A percentile compares a stretch with the other conserved stretches of the same genome.
Conservation (phyloP, 2,113 vertebrate genomes). For the Cacatua alba region DNA sequence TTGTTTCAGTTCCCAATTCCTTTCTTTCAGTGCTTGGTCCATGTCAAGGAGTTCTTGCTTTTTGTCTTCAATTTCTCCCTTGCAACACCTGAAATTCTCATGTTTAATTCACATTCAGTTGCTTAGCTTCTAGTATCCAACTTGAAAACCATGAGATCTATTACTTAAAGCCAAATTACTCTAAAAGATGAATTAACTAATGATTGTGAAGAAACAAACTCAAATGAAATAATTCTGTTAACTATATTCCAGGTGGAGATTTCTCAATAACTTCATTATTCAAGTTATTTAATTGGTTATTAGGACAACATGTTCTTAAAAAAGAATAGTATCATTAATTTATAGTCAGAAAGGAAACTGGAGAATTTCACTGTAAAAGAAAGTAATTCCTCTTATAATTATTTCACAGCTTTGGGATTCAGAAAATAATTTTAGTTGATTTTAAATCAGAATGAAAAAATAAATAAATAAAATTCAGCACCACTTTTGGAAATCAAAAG, state of each 20-base stretch:
- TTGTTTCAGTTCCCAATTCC: conserved; percentile 93
- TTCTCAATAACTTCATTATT: neutral
- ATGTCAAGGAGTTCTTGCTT: conserved; percentile 88
- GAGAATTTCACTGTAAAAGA: neutral
- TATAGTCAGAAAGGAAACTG: neutral
- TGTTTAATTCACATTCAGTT: neutral
- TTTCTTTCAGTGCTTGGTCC: conserved; percentile 88
- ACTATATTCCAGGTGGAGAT: neutral
- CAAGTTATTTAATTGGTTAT: neutral
- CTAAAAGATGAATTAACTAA: neutral
- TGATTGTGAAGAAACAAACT: neutral
- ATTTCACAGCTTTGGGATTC: neutral
- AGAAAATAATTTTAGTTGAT: neutral
- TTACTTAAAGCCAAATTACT: neutral
- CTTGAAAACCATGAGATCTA: neutral
- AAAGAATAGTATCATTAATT: neutral
- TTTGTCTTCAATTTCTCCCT: conserved; percentile 88
- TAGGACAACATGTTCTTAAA: neutral
- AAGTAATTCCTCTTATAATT: neutral
- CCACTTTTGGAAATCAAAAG: neutral
- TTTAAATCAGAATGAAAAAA: neutral
- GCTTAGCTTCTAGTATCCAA: neutral
- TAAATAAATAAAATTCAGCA: neutral
- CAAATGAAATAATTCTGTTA: neutral
- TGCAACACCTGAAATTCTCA: conserved; percentile 82